Base-by-base conservation (phyloP, 2,797 vertebrate genomes). In the Babyrousa celebensis region DNA sequence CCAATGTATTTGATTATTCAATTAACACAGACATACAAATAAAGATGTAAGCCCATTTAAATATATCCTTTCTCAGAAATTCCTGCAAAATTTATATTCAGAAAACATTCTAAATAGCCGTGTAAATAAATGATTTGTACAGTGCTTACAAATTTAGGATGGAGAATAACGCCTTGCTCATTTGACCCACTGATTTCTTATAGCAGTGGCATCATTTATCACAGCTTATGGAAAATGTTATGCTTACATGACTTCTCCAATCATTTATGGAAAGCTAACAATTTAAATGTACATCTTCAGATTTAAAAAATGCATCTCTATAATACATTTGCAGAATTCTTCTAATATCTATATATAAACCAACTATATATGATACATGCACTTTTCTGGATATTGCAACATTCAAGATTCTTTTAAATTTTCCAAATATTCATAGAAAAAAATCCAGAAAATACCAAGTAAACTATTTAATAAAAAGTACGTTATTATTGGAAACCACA, bases 61-160 rank as follows among this genome's bases (percentile, higher is more conserved):
- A 27, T 86, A 83, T 36, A 65, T 88, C 40, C 89, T 72, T 91
- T 71, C 72, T 97, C 63, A 85, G 20, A 86, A 89, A 96, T 92
- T 56, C 3, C n/a, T 56, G 67, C 29, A 71, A 90, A 72, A 16
- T 62, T 89, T 85, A 62, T 67, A 82, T 88, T 89, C 82, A 20
- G 23, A 94, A 96, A 89, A 74, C n/a, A 65, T 86, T 60, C 52
- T 40, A 84, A 84, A 60, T 43, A 94, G 36, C 1, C 17, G 12
- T 80, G 67, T 63, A 70, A 68, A 65, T 20, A 75, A 9, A 74
- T 12, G 36, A 72, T 62, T 96, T 96, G 27, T 54, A 65, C 7
- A 60, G 7, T 56, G 29, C 1, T n/a, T 93, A 70, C 27, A 78
- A 40, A 48, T 85, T 83, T 70, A 79, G 70, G 4, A 65, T 23